Conservation (phyloP, 2,113 vertebrate species). For the Silurus asotus region DNA sequence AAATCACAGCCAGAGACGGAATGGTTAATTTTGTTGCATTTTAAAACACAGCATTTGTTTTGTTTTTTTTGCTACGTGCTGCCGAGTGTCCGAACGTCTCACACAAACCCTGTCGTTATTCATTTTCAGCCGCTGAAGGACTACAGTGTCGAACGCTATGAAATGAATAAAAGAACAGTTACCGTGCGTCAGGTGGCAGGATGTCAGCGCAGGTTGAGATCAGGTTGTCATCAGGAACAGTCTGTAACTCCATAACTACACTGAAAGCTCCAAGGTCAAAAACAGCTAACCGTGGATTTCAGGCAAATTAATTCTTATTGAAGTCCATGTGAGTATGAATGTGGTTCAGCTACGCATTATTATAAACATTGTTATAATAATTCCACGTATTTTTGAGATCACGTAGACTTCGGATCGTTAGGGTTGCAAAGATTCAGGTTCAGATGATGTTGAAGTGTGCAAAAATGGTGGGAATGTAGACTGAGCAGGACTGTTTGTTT, state of each 20-base stretch:
- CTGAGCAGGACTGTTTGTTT: slow-evolving; percentile 23
- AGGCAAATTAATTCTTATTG: too few species aligned
- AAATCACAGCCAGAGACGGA: background rate
- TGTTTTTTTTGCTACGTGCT: background rate
- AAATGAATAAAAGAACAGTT: background rate
- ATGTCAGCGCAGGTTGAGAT: background rate
- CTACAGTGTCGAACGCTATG: background rate
- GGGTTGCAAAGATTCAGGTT: background rate
- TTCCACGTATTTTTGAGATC: background rate
- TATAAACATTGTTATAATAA: too few species aligned
- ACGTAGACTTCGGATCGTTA: background rate
- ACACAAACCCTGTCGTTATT: background rate
- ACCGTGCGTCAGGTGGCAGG: background rate
- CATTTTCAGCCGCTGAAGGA: background rate
- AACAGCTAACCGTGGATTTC: too few species aligned
- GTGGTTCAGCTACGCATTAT: too few species aligned
- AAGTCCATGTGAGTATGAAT: too few species aligned
- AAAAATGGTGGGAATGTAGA: slow-evolving; percentile 17
- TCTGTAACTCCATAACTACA: background rate
- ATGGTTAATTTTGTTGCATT: background rate
- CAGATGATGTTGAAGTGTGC: background rate
- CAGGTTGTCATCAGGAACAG: background rate
- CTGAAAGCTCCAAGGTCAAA: background rate
- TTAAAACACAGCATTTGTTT: background rate
- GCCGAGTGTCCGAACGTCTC: background rate